A percentile compares a stretch with the other conserved stretches of the same genome.
These are phyloP conservation scores for Porites cylindrica DNA, from an alignment of 92 coral and sea anemone genomes.

Conservation along the genomic window DNA sequence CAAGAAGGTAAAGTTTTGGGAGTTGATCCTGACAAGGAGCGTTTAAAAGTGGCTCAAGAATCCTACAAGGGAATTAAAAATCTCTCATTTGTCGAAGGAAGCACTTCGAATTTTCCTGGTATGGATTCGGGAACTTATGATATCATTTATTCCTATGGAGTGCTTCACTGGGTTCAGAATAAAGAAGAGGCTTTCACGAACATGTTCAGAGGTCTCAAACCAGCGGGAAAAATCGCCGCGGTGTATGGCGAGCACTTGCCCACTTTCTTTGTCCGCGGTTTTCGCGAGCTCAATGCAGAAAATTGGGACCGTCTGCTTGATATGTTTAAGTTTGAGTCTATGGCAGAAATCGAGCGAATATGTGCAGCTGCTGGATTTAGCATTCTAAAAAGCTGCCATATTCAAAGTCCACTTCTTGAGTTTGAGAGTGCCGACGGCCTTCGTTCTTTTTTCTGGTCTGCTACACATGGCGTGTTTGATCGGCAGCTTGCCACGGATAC, in stretches of 20 bases:
- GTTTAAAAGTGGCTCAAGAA: conserved; percentile 32
- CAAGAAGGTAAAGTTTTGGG: conserved; percentile 42
- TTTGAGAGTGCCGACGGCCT: neutral
- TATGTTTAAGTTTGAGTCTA: neutral
- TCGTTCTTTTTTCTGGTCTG: conserved; percentile 18
- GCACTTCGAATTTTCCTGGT: conserved; percentile 20
- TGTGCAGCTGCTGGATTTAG: conserved; percentile 5
- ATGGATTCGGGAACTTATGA: conserved; percentile 25
- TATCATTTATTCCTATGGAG: neutral
- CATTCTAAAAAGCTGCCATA: neutral
- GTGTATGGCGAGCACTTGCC: conserved; percentile 1
- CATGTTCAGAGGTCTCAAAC: conserved; percentile 19
- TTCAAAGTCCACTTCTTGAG: neutral
- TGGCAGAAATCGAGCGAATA: neutral
- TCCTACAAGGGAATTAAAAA: conserved; percentile 14
- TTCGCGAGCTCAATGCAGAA: conserved; percentile 24
- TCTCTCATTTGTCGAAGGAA: neutral
- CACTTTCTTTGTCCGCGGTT: neutral
- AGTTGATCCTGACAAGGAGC: conserved; percentile 56
- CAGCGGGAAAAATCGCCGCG: conserved; percentile 7
- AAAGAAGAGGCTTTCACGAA: neutral
- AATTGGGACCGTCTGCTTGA: neutral
- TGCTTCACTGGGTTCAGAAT: conserved; percentile 16
- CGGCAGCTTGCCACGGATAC: conserved; percentile 1
- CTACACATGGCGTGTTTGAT: conserved; percentile 13